Evolutionary conservation across 2,888 invertebrate species (phyloP).

Genomic region (Caradrina clavipalpis): DNA sequence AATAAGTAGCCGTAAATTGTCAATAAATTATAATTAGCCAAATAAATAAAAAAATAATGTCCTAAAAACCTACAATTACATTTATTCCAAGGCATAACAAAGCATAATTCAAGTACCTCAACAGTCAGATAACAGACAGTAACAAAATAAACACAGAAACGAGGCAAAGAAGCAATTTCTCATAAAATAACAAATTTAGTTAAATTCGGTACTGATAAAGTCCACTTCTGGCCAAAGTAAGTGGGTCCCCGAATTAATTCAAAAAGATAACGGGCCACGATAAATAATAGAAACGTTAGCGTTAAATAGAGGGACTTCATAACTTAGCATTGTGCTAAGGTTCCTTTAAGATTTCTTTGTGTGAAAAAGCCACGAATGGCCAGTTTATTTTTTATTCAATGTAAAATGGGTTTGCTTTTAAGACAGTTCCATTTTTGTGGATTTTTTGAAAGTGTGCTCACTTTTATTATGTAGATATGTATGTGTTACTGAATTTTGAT

Average conservation of each 20-base stretch:
- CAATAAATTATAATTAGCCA: neutral
- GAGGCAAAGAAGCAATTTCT: constrained; percentile 49
- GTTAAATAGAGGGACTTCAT: constrained; percentile 62
- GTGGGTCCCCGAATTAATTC: constrained; percentile 78
- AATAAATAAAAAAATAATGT: constrained; percentile 16
- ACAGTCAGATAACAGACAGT: constrained; percentile 33
- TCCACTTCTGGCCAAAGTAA: constrained; percentile 71
- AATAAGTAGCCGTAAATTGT: too few relatives aligned
- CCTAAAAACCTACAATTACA: constrained; percentile 3
- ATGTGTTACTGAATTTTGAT: neutral
- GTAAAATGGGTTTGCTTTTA: constrained; percentile 59
- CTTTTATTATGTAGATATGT: constrained; percentile 15
- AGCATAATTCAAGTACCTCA: constrained; percentile 15
- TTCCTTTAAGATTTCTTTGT: constrained; percentile 60
- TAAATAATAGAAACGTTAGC: constrained; percentile 73
- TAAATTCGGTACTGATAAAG: constrained; percentile 74
- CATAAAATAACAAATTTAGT: constrained; percentile 71
- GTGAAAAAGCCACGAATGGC: constrained; percentile 38
- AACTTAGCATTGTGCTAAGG: constrained; percentile 62
- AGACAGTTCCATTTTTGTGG: constrained; percentile 28
- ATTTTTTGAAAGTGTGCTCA: constrained; percentile 1
- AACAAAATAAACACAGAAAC: constrained; percentile 24
- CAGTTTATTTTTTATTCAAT: constrained; percentile 65
- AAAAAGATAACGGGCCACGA: constrained; percentile 73
- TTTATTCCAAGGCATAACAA: constrained; percentile 8